Evolutionary conservation across 2,113 vertebrate species (phyloP), one percentile per base, ranked within the genome.

Genomic region (Fulmarus glacialis): DNA sequence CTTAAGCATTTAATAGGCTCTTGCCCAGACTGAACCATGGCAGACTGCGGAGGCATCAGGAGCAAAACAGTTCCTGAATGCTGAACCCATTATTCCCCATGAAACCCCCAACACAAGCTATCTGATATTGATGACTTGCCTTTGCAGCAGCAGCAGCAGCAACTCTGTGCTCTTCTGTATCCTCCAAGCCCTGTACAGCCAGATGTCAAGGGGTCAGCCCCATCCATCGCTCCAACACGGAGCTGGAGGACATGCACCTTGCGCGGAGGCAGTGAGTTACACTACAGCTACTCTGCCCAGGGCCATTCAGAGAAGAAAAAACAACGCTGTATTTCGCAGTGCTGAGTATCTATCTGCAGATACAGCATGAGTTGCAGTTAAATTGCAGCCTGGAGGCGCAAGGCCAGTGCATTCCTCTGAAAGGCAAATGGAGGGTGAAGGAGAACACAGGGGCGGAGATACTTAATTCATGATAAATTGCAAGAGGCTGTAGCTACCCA

Each of bases 391-490:
- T 1, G 3, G 47, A 83, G 81, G 81, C 77, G 89, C 19, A 5
- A 42, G 84, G 60, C 79, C 78, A 27, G 10, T 36, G 66, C 36
- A 27, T 82, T 66, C 84, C 48, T 93, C 63, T 86, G 80, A 79
- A 86, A 95, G 84, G 75, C 63, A 89, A 84, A 79, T 19, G 85
- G 64, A 77, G 68, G 82, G 45, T 75, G 58, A 72, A 87, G 87
- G 62, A 42, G 38, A 84, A 52, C 62, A n/a, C 40, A 40, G 48
- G 68, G 62, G 45, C 1, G 6, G 87, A 56, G 77, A 82, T 84
- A 14, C 68, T 87, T 90, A 90, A 88, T 78, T 91, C 82, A 52
- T 60, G 89, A 95, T 68, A 92, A 93, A 93, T 70, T 74, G 29
- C 64, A 67, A 55, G 82, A 52, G 58, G 8, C 14, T 34, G 52